Evolutionary conservation across 2,888 invertebrate genomes (phyloP).

Genomic region (Melipona bicolor): DNA sequence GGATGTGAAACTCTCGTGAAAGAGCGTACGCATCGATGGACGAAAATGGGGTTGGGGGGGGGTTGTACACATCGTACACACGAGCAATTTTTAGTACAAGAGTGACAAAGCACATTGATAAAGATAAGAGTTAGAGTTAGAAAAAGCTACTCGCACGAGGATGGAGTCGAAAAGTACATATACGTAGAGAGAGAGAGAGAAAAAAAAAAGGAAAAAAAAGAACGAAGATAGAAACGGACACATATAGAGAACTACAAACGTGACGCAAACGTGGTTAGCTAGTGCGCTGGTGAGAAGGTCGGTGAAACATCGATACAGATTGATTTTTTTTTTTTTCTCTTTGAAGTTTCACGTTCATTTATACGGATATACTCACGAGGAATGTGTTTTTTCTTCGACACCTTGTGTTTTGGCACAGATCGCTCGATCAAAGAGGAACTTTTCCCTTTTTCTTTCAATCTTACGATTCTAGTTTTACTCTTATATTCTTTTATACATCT

Average conservation of each 20-base stretch:
- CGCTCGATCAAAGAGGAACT: constrained; percentile 46
- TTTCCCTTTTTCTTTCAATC: neutral
- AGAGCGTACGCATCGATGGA: neutral
- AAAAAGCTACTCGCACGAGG: neutral
- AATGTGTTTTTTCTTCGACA: constrained; percentile 65
- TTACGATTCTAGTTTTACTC: neutral
- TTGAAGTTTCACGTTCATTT: constrained; percentile 50
- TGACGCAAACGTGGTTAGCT: constrained; percentile 40
- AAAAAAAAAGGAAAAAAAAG: neutral
- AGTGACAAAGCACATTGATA: constrained; percentile 58
- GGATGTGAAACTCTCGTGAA: neutral
- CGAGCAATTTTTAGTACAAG: constrained; percentile 1
- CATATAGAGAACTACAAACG: constrained; percentile 59
- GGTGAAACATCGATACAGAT: constrained; percentile 53
- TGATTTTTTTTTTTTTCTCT: constrained; percentile 47
- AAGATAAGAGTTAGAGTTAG: constrained; percentile 9
- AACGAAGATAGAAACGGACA: constrained; percentile 22
- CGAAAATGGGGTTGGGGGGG: neutral
- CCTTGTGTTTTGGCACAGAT: constrained; percentile 64
- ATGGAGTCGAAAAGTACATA: neutral
- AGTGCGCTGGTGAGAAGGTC: constrained; percentile 26
- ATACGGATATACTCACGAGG: constrained; percentile 67
- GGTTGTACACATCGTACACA: neutral
- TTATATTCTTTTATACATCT: neutral
- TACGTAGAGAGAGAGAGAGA: neutral